A percentile compares a stretch with the other conserved stretches of the same genome.
These are phyloP conservation scores for Platycnemis pennipes DNA, from an alignment of 2,888 invertebrate species.

Conservation along the genomic window DNA sequence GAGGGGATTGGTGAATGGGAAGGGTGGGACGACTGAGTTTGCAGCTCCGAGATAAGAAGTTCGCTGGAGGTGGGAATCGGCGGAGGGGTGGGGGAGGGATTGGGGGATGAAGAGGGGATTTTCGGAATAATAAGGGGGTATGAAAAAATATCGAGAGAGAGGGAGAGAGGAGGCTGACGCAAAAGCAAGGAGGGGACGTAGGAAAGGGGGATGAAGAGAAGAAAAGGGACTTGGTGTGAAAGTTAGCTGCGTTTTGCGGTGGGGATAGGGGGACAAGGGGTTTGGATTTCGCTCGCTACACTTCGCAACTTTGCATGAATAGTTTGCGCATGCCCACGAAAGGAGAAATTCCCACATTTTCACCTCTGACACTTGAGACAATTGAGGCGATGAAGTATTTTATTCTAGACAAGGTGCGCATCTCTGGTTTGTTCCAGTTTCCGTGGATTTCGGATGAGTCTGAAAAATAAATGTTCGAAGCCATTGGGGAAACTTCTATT, in stretches of 20 bases:
- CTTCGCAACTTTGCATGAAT: neutral
- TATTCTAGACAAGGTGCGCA: neutral
- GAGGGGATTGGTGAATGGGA: neutral
- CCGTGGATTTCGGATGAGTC: too few relatives aligned
- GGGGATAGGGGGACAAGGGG: neutral
- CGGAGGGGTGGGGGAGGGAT: neutral
- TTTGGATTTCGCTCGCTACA: neutral
- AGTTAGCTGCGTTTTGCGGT: neutral
- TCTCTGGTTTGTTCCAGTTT: too few relatives aligned
- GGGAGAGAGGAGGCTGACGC: neutral
- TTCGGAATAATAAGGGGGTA: neutral
- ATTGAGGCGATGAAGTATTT: neutral
- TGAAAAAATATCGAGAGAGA: neutral
- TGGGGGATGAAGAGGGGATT: neutral
- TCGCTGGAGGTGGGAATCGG: neutral
- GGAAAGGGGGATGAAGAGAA: neutral
- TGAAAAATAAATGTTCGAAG: too few relatives aligned
- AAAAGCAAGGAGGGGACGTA: too few relatives aligned
- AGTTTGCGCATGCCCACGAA: neutral
- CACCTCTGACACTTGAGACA: neutral
- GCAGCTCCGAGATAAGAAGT: conserved; percentile 20
- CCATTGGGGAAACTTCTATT: too few relatives aligned
- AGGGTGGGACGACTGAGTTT: neutral
- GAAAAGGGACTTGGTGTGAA: neutral
- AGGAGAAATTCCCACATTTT: neutral